Percentiles rank a stretch among this genome's conserved stretches.
Conservation (phyloP, 2,113 vertebrate genomes). For the Ophthalmolycus amberensis region DNA sequence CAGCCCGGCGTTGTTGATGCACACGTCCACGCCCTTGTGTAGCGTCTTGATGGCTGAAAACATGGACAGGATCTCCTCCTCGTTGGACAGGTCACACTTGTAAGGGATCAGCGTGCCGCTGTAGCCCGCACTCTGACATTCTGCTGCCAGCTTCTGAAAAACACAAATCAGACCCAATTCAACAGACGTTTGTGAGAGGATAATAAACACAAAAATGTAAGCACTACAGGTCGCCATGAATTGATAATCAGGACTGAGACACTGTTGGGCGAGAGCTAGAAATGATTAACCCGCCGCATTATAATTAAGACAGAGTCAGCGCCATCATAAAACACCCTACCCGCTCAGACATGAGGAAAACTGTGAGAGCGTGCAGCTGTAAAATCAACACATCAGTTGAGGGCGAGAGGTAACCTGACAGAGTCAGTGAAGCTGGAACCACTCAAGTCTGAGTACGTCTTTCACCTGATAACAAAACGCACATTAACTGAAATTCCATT, state of each 20-base stretch:
- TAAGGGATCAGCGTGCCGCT: constrained; percentile 92
- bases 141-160: constrained; percentile 92
- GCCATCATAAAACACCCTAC: constrained; percentile 35
- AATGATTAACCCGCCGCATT: constrained; percentile 44
- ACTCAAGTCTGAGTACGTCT: background rate
- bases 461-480: background rate
- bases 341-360: constrained; percentile 14
- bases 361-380: constrained; percentile 34
- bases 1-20: constrained; percentile 96
- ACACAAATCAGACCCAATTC: constrained; percentile 22
- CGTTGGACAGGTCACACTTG: constrained; percentile 94
- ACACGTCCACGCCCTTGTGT: constrained; percentile 93
- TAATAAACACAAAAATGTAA: background rate
- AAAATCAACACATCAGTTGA: constrained; percentile 42
- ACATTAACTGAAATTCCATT: background rate
- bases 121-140: constrained; percentile 95
- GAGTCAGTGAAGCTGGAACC: background rate
- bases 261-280: background rate
- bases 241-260: constrained; percentile 4
- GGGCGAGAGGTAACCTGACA: background rate
- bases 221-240: background rate
- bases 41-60: constrained; percentile 94
- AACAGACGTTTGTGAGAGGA: background rate
- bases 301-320: constrained; percentile 9
- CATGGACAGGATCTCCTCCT: constrained; percentile 98